Evolutionary conservation across 2,113 vertebrate species (phyloP).

Genomic region (Cavia aperea): DNA sequence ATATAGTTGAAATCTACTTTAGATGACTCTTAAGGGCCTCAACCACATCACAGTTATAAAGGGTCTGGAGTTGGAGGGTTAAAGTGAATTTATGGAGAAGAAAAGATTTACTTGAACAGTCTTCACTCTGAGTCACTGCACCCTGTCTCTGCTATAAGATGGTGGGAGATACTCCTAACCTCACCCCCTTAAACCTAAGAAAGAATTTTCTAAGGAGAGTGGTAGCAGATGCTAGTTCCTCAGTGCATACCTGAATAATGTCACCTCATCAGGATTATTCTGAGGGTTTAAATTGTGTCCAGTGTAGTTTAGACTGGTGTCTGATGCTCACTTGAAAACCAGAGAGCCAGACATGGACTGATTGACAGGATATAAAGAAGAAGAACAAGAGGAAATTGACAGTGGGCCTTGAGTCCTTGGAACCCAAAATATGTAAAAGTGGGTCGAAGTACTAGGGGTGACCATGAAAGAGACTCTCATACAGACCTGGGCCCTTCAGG

Average conservation of each 20-base stretch:
- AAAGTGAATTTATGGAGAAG: not conserved
- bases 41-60: conserved; percentile 9
- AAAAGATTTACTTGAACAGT: not conserved
- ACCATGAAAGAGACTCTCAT: not conserved
- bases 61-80: not conserved
- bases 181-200: not conserved
- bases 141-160: not conserved
- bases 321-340: not conserved
- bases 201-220: not conserved
- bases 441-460: too few relatives aligned
- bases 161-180: not conserved
- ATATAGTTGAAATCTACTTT: not conserved
- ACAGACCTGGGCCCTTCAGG: not conserved
- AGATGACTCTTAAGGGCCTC: not conserved
- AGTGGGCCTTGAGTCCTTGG: not conserved
- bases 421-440: not conserved
- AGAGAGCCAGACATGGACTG: not conserved
- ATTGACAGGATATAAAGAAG: not conserved
- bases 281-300: not conserved
- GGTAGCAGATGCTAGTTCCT: not conserved
- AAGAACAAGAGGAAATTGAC: not conserved
- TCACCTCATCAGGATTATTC: not conserved
- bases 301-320: not conserved
- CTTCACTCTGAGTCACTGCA: not conserved
- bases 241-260: not conserved